Evolutionary conservation across 2,888 invertebrate genomes (phyloP).

Genomic region (Romanomermis culicivorax): DNA sequence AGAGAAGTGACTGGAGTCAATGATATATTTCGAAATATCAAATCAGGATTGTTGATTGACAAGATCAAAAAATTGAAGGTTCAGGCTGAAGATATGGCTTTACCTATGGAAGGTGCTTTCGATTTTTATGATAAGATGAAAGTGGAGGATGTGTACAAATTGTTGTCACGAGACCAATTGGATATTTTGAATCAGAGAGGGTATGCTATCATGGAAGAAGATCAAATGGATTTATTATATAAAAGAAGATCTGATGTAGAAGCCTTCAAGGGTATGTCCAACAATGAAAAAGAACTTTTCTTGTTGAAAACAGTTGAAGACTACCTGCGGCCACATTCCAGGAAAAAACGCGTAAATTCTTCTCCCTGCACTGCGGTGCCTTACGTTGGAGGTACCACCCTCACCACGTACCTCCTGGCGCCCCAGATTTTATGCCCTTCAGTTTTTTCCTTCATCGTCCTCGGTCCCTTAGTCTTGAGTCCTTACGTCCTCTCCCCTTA

Average conservation of each 20-base stretch:
- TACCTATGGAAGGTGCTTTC: no score
- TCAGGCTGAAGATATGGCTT: no score
- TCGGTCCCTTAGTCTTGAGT: neutral
- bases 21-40: neutral
- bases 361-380: neutral
- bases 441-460: neutral
- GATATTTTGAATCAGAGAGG: neutral
- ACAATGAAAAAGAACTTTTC: neutral
- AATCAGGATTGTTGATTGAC: neutral
- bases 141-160: neutral
- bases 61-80: neutral
- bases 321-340: no score
- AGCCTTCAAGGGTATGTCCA: neutral
- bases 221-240: neutral
- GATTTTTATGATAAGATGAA: neutral
- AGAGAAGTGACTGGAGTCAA: neutral
- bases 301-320: no score
- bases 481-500: neutral
- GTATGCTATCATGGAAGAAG: neutral
- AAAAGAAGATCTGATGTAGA: neutral
- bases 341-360: neutral
- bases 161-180: neutral
- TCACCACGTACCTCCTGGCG: neutral
- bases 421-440: neutral
- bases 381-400: neutral